These are phyloP conservation scores for Diplolepis rosae DNA, from an alignment of 2,888 invertebrate genomes.

Conservation along the genomic window DNA sequence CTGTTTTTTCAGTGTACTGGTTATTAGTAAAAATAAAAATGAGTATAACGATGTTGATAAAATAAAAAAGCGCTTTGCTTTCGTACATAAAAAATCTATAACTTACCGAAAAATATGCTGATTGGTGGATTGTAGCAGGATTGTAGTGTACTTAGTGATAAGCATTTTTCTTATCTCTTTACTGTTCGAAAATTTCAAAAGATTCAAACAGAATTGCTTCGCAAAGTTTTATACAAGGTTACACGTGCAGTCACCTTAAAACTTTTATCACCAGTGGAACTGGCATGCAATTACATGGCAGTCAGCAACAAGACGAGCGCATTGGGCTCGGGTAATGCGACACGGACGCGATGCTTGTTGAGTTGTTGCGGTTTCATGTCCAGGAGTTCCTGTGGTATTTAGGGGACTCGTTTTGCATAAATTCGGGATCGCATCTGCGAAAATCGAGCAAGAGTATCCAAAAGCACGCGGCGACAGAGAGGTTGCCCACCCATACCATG, in stretches of 20 bases:
- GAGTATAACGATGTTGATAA: too few species aligned
- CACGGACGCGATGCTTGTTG: conserved; percentile 36
- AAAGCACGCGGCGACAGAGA: conserved; percentile 44
- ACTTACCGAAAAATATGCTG: conserved; percentile 67
- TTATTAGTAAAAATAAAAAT: too few species aligned
- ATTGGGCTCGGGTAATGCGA: conserved; percentile 39
- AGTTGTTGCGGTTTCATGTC: conserved; percentile 46
- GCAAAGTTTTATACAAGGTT: conserved; percentile 2
- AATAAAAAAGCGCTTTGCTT: too few species aligned
- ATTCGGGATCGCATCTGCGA: conserved; percentile 51
- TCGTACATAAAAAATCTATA: background rate
- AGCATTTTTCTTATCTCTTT: conserved; percentile 75
- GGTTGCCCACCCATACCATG: conserved; percentile 49
- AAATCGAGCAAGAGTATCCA: conserved; percentile 53
- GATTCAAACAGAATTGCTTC: background rate
- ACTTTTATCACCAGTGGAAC: conserved; percentile 13
- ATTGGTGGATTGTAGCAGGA: conserved; percentile 80
- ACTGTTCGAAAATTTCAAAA: background rate
- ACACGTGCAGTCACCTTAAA: conserved; percentile 14
- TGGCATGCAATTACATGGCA: conserved; percentile 20
- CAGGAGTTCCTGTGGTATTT: conserved; percentile 38
- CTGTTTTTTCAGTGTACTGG: too few species aligned
- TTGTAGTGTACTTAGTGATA: conserved; percentile 83
- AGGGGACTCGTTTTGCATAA: conserved; percentile 57
- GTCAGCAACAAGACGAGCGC: conserved; percentile 30